Evolutionary conservation across 2,113 vertebrate genomes (phyloP), one percentile per base, ranked within the genome.

Genomic region (Rallus limicola): DNA sequence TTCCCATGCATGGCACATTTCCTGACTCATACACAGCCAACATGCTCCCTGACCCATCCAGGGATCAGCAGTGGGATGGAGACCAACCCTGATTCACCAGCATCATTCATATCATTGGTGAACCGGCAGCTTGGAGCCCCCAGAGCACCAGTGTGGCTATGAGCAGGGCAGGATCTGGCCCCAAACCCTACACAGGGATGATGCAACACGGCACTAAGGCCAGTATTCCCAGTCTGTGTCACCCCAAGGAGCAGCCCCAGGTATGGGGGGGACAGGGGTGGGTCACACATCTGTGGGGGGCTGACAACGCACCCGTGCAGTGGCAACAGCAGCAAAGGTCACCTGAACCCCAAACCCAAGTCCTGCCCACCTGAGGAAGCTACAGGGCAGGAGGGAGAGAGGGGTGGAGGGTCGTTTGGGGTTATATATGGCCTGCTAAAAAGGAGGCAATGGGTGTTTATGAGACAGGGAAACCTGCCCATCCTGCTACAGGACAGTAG

Each of bases 231-330:
- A 36, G 74, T 46, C 60, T 1, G 1, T 7, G 36, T 20, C 3
- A 7, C 31, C 25, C 17, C 4, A 0, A 16, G 26, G 52, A 55
- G 34, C 33, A n/a, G 68, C 29, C 40, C n/a, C 42, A n/a, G 59
- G 53, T 13, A 0, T 3, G 3, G 34, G 36, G 36, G 36, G 40
- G 77, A 8, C 3, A n/a, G 0, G 13, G 2, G 1, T 21, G n/a
- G 46, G 46, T 48, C 13, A 1, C 56, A 48, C 6, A 8, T 20
- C 58, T 20, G 1, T 3, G 6, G 16, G 0, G 5, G 55, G 53
- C 62, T 62, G 62, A 11, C 40, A 40, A 11, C 24, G 13, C 1
- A 2, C 55, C 34, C 40, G 5, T 19, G 23, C 3, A 34, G 48
- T 48, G 20, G 48, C 68, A 25, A 25, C n/a, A 13, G 26, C 68